phyloP scores from a whole-genome alignment of 2,797 vertebrate genomes.

The Eurystomus glaucurus region DNA sequence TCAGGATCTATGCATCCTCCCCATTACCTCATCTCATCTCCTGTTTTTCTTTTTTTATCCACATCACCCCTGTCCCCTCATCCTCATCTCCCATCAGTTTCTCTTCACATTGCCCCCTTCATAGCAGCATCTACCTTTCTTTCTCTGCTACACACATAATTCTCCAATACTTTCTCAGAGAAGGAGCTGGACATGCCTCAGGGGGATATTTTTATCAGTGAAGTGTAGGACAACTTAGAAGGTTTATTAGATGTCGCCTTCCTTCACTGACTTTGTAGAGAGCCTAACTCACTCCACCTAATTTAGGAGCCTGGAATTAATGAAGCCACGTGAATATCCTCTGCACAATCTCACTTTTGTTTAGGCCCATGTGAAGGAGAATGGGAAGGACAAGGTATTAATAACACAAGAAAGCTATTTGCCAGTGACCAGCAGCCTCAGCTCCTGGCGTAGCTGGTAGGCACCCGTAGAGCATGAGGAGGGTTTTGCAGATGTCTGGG shows the following conservation, averaged over 20 bases:
- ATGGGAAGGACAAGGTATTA: not conserved
- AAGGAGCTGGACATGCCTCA: not conserved
- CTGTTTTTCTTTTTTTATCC: not conserved
- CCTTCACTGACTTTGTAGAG: not conserved
- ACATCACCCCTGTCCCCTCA: not conserved
- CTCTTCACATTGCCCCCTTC: not conserved
- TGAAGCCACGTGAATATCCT: not conserved
- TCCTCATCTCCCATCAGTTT: not conserved
- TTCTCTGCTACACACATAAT: not conserved
- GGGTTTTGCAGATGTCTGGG: not conserved
- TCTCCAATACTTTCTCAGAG: not conserved
- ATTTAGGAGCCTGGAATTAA: constrained; percentile 30
- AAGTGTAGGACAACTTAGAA: not conserved
- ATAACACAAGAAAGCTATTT: not conserved
- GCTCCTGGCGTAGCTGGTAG: not conserved
- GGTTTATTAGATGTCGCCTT: not conserved
- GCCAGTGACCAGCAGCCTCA: not conserved
- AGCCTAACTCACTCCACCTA: not conserved
- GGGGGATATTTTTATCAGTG: not conserved
- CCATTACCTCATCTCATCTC: not conserved
- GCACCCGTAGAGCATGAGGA: rapidly evolving
- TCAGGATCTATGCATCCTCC: not conserved
- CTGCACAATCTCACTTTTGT: not conserved
- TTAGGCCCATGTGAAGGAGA: not conserved
- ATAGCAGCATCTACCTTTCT: not conserved